Evolutionary conservation across 1,140 invertebrate species (phyloP).

Genomic region (Cataglyphis hispanica): DNA sequence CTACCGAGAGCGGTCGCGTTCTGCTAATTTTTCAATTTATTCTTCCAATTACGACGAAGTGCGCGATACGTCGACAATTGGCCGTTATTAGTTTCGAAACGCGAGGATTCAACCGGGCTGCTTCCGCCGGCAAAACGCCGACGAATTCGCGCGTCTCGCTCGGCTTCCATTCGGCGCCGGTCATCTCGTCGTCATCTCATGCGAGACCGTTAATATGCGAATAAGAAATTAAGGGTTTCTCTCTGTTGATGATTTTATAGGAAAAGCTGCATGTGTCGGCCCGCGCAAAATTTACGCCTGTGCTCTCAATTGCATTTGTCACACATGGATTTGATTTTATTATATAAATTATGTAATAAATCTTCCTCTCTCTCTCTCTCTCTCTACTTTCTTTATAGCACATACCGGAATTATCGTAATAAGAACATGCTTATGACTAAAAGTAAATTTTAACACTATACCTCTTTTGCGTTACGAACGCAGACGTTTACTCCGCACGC

Average conservation of each 20-base stretch:
- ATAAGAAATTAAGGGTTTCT: slow-evolving; percentile 38
- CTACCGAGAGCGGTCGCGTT: slow-evolving; percentile 67
- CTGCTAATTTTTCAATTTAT: slow-evolving; percentile 84
- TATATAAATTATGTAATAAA: slow-evolving; percentile 41
- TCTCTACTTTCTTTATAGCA: slow-evolving; percentile 17
- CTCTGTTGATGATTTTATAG: slow-evolving; percentile 21
- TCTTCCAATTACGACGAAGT: slow-evolving; percentile 78
- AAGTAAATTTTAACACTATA: slow-evolving; percentile 36
- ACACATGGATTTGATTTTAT: slow-evolving; percentile 24
- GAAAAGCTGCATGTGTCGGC: slow-evolving; percentile 3
- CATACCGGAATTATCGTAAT: slow-evolving; percentile 25
- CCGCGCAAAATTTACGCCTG: slow-evolving; percentile 16
- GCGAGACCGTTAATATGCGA: slow-evolving; percentile 19
- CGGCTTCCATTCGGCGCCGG: slow-evolving; percentile 22
- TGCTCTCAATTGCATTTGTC: slow-evolving; percentile 33
- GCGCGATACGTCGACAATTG: slow-evolving; percentile 80
- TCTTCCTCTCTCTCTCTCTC: background rate
- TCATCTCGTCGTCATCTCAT: background rate
- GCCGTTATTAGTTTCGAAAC: slow-evolving; percentile 80
- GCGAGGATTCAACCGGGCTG: slow-evolving; percentile 65
- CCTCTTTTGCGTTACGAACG: background rate
- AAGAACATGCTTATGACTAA: background rate
- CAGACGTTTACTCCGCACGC: slow-evolving; percentile 12
- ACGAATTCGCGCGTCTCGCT: slow-evolving; percentile 61
- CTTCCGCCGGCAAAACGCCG: slow-evolving; percentile 74